Evolutionary conservation across 2,888 invertebrate genomes (phyloP), one percentile per base, ranked within the genome.

Genomic region (Thera britannica): DNA sequence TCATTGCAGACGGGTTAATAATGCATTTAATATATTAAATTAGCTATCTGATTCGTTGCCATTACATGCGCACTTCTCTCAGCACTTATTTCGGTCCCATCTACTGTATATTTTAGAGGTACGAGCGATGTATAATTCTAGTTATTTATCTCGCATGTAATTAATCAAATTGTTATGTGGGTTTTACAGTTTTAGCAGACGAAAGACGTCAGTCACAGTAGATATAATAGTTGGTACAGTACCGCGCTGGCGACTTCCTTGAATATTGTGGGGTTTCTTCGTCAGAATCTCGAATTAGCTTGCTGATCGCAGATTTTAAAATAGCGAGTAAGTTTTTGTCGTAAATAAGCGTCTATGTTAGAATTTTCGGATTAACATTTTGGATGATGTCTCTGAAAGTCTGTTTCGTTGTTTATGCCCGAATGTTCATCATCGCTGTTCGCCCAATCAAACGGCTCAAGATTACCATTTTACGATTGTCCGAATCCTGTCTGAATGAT

Each of bases 381-480:
- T 65, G 49, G 36, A 52, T 58, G 54, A 51, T 62, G 54, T 59
- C 57, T 63, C 58, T 62, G 11, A 44, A 59, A 51, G 41, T 51
- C 35, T 41, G 54, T 61, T 62, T 12, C 48, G 59, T 54, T 65
- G 69, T 72, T 72, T 65, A 67, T 57, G 38, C 36, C 58, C 61
- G 60, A 64, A 60, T 57, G 61, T 58, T 63, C 67, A 69, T 67
- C 59, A 69, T 75, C 67, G 68, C 69, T 69, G 48, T 62, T 61
- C 70, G 69, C 73, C 70, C 58, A 73, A 77, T 77, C 72, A 75
- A 76, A 76, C 68, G 67, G 72, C 73, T 79, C 77, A 80, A 82
- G 84, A 84, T 73, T 79, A 74, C 46, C 74, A 75, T 78, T 83
- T 81, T 78, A 79, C 73, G 79, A 79, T 75, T 77, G 77, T 76